Evolutionary conservation across 2,113 vertebrate species (phyloP), one percentile per base, ranked within the genome.

Genomic region (Peromyscus maniculatus): DNA sequence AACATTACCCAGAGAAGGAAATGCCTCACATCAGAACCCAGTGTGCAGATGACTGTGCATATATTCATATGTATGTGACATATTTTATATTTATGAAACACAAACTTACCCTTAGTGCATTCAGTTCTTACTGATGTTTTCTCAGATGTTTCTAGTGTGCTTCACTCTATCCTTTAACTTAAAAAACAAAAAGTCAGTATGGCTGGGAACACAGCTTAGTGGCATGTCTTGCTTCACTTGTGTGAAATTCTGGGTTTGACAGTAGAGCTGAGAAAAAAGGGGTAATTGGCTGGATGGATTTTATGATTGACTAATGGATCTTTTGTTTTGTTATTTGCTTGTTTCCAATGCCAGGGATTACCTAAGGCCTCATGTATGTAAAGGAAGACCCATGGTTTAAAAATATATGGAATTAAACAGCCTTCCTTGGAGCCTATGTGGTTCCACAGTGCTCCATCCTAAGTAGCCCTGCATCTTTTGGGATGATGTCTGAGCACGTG

Each of bases 91-190:
- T 97, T 74, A 64, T 57, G 74, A 62, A 92, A 69, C 21, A 84
- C 15, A 64, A 19, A 59, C 33, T 87, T 93, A 31, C 19, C 62
- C 28, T 88, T 87, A 62, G 22, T 62, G 15, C 19, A 9, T 84
- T 87, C 19, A 49, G 2, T 84, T 84, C 21, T 67, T 1, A 36
- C 13, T 31, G 57, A 62, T 69, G 15, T 33, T 92, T 93, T 87
- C 52, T 95, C 33, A n/a, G n/a, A n/a, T n/a, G n/a, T n/a, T 57
- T 87, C 33, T 67, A 2, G 69, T 79, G 19, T 79, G 82, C 78
- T 94, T 88, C 57, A 87, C 78, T 83, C 16, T 66, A 36, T 69
- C 1, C 66, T 77, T 93, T n/a, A 96, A 75, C 59, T 72, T 92
- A 46, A 75, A 93, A 13, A 39, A 43, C 1, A 43, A 28, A 17